Evolutionary conservation across 1,140 invertebrate genomes (phyloP), one percentile per base, ranked within the genome.

Genomic region (Hylyphantes graminicola): DNA sequence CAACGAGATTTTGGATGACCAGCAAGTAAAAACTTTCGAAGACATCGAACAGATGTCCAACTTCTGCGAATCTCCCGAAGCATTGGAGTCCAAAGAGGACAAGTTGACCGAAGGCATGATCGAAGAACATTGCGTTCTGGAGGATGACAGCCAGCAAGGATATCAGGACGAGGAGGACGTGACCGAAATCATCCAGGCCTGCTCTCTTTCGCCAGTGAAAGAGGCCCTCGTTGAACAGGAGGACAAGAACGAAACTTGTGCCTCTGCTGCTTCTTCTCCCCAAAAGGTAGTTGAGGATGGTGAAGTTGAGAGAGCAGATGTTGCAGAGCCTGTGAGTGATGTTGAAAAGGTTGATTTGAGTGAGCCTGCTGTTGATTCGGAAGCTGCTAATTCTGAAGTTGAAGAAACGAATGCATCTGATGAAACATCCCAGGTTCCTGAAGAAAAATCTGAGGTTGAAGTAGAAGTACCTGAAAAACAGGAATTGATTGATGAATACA

Each of bases 21-120:
- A 74, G 7, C 68, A 75, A 21, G 57, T 75, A 2, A 75, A 83
- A 57, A 65, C 70, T 21, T 75, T 83, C 50, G 70, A 83, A 57
- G 70, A 74, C 9, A 48, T 19, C 12, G 61, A 57, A 57, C 54
- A 74, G 7, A 21, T 57, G 55, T 21, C 72, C 12, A n/a, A 61
- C 59, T 17, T 7, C 64, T 65, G 15, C 7, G 19, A 21, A n/a
- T 8, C 64, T 65, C 7, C 12, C 0, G 64, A 65, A 21, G 19
- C 15, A 7, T n/a, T 19, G 5, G 11, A 17, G 11, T 65, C 64
- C 21, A 8, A 65, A 65, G 48, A 17, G 11, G 64, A 65, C 6
- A 65, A 21, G 11, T 7, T 35, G 35, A 11, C 19, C 4, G 67
- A 51, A 13, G 57, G 57, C 12, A 61, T 61, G 12, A 61, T 61